A percentile compares a stretch with the other conserved stretches of the same genome.
Conservation (phyloP, 1,140 invertebrate species). For the Solenopsis invicta region DNA sequence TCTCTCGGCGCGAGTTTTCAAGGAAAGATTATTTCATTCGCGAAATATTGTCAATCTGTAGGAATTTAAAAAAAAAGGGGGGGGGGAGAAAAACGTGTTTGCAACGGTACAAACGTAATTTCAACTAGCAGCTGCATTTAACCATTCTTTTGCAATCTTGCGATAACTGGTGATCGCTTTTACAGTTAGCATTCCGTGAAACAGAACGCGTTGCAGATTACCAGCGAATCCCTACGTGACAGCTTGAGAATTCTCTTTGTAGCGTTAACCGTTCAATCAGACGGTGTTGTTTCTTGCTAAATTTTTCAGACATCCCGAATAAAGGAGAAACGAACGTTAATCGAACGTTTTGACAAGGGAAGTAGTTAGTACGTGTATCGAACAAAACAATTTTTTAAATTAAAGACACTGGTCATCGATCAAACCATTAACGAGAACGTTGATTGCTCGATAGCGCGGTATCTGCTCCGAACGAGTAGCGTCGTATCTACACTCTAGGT, state of each 20-base stretch:
- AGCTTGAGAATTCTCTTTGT: constrained; percentile 30
- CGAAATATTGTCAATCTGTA: neutral
- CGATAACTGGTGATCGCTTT: constrained; percentile 11
- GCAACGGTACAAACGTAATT: neutral
- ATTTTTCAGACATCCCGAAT: neutral
- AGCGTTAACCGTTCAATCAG: neutral
- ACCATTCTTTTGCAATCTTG: neutral
- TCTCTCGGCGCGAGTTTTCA: neutral
- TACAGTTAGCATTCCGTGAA: neutral
- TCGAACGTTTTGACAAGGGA: constrained; percentile 50
- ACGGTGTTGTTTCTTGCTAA: neutral
- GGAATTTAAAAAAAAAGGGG: neutral
- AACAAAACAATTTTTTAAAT: constrained; percentile 67
- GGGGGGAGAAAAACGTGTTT: neutral
- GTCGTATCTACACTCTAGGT: constrained; percentile 15
- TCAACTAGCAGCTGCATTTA: neutral
- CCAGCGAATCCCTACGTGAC: neutral
- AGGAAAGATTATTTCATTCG: neutral
- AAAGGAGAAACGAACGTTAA: neutral
- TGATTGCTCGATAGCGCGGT: constrained; percentile 72
- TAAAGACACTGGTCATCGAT: constrained; percentile 67
- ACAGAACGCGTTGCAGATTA: neutral
- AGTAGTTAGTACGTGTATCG: constrained; percentile 57
- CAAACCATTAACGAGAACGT: constrained; percentile 72
- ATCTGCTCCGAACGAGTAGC: constrained; percentile 55